phyloP scores from a whole-genome alignment of 1,140 invertebrate species.

The Wiebesia pumilae region DNA sequence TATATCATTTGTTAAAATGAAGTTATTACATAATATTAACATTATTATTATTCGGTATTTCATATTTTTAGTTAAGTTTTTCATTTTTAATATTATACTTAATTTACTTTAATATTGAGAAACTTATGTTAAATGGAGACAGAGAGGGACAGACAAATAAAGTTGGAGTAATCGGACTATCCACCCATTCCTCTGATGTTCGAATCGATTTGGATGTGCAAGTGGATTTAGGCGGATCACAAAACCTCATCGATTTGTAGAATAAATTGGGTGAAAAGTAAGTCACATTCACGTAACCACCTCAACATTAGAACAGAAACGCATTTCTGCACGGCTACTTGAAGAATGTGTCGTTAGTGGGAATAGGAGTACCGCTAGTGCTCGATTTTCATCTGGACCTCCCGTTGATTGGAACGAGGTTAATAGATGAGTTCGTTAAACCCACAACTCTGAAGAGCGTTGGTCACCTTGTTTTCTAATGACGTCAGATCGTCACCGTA shows the following conservation, averaged over 20 bases:
- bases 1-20: too few species aligned
- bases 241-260: conserved; percentile 15
- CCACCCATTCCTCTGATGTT: not conserved
- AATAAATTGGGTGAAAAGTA: not conserved
- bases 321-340: conserved; percentile 6
- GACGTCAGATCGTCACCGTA: not conserved
- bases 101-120: too few species aligned
- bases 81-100: not conserved
- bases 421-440: conserved; percentile 35
- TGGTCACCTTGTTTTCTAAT: conserved; percentile 20
- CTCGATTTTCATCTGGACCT: not conserved
- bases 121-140: not conserved
- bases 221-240: not conserved
- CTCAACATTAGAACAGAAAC: not conserved
- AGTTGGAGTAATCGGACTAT: not conserved
- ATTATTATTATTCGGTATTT: not conserved
- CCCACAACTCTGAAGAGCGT: not conserved
- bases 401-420: conserved; percentile 41
- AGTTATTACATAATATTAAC: too few species aligned
- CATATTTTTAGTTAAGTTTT: not conserved
- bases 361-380: not conserved
- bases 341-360: conserved; percentile 43
- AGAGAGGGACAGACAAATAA: not conserved
- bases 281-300: not conserved
- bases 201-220: not conserved